Conservation (phyloP, 2,888 invertebrate species). For the Priocnemis perturbator region DNA sequence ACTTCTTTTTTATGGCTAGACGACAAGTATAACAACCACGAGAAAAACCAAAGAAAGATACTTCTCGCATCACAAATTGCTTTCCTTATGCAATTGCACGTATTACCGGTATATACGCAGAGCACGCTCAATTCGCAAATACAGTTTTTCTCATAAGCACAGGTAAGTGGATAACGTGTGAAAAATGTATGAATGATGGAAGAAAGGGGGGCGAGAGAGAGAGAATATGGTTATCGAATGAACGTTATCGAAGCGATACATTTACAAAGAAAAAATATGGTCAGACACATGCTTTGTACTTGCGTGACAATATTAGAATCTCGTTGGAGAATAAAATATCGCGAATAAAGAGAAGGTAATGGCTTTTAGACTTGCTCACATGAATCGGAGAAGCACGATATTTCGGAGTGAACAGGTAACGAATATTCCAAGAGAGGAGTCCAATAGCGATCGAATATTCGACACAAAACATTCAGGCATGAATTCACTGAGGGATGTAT, state of each 20-base stretch:
- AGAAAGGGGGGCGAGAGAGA: slow-evolving; percentile 10
- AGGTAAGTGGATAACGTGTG: slow-evolving; percentile 46
- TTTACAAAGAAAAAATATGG: slow-evolving; percentile 29
- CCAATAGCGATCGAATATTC: slow-evolving; percentile 17
- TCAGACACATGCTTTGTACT: slow-evolving; percentile 47
- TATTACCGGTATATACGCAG: slow-evolving; percentile 30
- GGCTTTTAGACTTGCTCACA: slow-evolving; percentile 20
- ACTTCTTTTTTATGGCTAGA: slow-evolving; percentile 33
- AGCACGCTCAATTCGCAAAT: slow-evolving; percentile 52
- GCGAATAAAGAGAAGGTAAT: slow-evolving; percentile 31
- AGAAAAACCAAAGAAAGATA: slow-evolving; percentile 22
- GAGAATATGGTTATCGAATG: no score
- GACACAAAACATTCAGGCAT: slow-evolving; percentile 27
- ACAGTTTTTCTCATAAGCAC: slow-evolving; percentile 38
- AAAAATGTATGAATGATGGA: no score
- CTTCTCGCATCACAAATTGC: slow-evolving; percentile 41
- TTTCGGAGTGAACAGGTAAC: slow-evolving; percentile 27
- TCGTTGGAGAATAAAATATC: slow-evolving; percentile 20
- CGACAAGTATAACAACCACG: slow-evolving; percentile 33
- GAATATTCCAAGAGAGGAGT: no score
- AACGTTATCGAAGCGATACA: no score
- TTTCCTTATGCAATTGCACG: slow-evolving; percentile 52
- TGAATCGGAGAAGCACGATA: slow-evolving; percentile 25
- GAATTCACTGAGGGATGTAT: slow-evolving; percentile 27
- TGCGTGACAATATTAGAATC: slow-evolving; percentile 30